Evolutionary conservation across 1,140 invertebrate genomes (phyloP).

Genomic region (Drosophila oshimai): DNA sequence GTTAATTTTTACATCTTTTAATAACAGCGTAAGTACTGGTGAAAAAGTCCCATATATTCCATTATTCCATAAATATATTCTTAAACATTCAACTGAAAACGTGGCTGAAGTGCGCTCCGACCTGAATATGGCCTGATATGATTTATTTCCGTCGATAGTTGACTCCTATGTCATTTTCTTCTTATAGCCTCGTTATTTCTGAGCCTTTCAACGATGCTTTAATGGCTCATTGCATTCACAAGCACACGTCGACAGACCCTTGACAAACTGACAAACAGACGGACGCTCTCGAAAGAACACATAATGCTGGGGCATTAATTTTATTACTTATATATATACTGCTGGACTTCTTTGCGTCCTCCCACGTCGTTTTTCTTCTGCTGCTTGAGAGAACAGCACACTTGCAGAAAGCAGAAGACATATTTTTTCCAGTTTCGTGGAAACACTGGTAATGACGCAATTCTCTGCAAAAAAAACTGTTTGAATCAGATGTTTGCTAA

Average conservation of each 20-base stretch:
- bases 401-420: not conserved
- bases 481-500: not conserved
- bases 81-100: not conserved
- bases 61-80: constrained; percentile 6
- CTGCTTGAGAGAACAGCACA: not conserved
- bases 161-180: constrained; percentile 49
- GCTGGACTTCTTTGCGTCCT: constrained; percentile 17
- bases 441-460: not conserved
- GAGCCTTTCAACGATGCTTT: constrained; percentile 40
- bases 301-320: constrained; percentile 61
- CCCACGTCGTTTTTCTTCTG: constrained; percentile 34
- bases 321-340: constrained; percentile 65
- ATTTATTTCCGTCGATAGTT: constrained; percentile 39
- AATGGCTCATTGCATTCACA: constrained; percentile 59
- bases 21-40: constrained; percentile 25
- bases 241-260: constrained; percentile 3
- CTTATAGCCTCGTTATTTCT: constrained; percentile 42
- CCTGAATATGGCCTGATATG: constrained; percentile 19
- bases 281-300: constrained; percentile 8
- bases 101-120: not conserved
- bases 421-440: not conserved
- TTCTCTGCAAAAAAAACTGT: not conserved
- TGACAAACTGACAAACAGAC: constrained; percentile 1
- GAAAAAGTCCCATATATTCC: not conserved
- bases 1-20: not conserved